Evolutionary conservation across 2,113 vertebrate species (phyloP), one percentile per base, ranked within the genome.

Genomic region (Capricornis sumatraensis): DNA sequence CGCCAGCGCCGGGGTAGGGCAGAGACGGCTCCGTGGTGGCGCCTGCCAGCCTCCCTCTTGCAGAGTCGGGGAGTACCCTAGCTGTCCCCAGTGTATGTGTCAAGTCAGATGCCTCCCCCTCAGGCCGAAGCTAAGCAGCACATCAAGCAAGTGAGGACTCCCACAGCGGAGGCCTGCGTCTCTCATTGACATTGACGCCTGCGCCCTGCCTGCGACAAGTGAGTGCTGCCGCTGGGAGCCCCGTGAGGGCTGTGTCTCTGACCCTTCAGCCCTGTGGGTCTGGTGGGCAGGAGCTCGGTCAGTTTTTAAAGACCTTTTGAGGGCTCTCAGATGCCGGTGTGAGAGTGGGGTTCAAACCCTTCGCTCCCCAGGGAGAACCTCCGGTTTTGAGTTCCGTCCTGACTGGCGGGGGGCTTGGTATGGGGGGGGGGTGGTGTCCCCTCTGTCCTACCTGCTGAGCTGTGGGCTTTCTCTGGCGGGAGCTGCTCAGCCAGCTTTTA

Each of bases 181-280:
- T 36, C n/a, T 40, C 19, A 2, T 0, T 5, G 9, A 36, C n/a
- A 2, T 6, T 0, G 67, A 74, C 52, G 0, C 19, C 52, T 1
- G 81, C 13, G 47, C 33, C 10, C 47, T 9, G 87, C 47, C 62
- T 27, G n/a, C 23, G 1, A 23, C 25, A 40, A 58, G 45, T 25
- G 17, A 53, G 90, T 33, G 25, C 28, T 52, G 89, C 36, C 45
- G 1, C 62, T 2, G 87, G 1, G 33, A 36, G 60, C 62, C n/a
- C 15, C 3, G 1, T 1, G 10, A 28, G 33, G 33, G 62, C 84
- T 2, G 13, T 36, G 36, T 36, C 60, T 17, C 60, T 4, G 47
- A 17, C 36, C 7, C 8, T 23, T 3, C 16, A 7, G 23, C 9
- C 47, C 87, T 11, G 15, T 19, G 74, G 43, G 2, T 3, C 33